These are phyloP conservation scores for Ophiodon elongatus DNA, from an alignment of 2,113 vertebrate genomes.

Conservation along the genomic window DNA sequence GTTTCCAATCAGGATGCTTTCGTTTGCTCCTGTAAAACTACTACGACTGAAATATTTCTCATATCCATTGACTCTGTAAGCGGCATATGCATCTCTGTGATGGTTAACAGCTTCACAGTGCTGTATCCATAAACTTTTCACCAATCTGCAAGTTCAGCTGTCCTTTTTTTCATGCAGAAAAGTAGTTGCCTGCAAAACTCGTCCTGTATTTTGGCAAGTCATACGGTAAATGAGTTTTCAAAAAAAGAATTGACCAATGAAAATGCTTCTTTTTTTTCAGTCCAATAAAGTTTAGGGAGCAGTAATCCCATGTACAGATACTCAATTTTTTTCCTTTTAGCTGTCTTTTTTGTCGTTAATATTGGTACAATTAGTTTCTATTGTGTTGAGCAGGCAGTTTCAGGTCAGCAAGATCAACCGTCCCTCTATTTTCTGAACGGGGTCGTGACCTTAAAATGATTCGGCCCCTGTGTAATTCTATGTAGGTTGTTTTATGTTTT, in stretches of 20 bases:
- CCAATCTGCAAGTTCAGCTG: neutral
- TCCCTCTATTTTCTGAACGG: neutral
- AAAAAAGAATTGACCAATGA: no score
- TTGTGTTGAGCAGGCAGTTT: neutral
- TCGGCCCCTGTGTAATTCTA: neutral
- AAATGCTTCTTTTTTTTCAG: neutral
- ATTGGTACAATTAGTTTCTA: neutral
- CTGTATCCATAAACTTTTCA: neutral
- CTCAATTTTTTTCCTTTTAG: neutral
- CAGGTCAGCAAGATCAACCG: neutral
- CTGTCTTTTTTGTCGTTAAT: neutral
- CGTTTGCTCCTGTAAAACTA: no score
- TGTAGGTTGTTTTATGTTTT: neutral
- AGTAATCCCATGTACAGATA: neutral
- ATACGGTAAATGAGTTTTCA: neutral
- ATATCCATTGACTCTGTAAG: no score
- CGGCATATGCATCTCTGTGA: neutral
- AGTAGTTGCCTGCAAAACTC: neutral
- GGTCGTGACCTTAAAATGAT: neutral
- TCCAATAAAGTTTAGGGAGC: neutral
- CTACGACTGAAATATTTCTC: neutral
- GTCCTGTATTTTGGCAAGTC: neutral
- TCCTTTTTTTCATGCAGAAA: neutral
- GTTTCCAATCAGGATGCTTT: no score
- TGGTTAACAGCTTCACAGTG: neutral